A percentile compares a stretch with the other conserved stretches of the same genome.
Evolutionary conservation across 1,140 invertebrate genomes (phyloP).

Genomic region (Pseudobourletiella spinata): DNA sequence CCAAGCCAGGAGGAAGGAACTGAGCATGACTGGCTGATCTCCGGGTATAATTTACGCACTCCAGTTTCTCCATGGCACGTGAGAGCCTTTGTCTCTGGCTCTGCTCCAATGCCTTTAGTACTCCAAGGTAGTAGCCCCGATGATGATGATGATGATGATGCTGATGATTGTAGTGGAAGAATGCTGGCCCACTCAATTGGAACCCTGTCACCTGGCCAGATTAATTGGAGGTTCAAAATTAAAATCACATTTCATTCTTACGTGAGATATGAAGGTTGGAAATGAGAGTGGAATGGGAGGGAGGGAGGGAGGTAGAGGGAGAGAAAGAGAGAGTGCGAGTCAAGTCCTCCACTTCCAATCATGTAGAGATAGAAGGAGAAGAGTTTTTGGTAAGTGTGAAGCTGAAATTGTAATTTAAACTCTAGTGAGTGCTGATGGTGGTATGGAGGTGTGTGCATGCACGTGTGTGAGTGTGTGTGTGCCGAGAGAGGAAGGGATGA

Average conservation of each 20-base stretch:
- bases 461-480: too few relatives aligned
- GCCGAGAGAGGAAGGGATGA: not conserved
- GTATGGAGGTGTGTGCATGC: not conserved
- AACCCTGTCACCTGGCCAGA: constrained; percentile 12
- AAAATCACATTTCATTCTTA: constrained; percentile 29
- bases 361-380: not conserved
- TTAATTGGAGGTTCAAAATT: constrained; percentile 24
- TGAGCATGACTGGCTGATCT: too few relatives aligned
- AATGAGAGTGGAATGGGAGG: not conserved
- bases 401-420: constrained; percentile 9
- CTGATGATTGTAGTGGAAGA: too few relatives aligned
- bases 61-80: too few relatives aligned
- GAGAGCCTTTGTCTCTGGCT: too few relatives aligned
- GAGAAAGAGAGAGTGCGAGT: not conserved
- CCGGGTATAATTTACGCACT: too few relatives aligned
- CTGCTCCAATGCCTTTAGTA: too few relatives aligned
- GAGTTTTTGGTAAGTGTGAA: not conserved
- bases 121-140: too few relatives aligned
- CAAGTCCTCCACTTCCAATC: too few relatives aligned
- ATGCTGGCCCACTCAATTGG: too few relatives aligned
- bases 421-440: not conserved
- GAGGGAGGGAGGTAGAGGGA: not conserved
- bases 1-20: too few relatives aligned
- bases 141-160: too few relatives aligned
- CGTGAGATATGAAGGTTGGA: constrained; percentile 13